Evolutionary conservation across 2,113 vertebrate species (phyloP), one percentile per base, ranked within the genome.

Genomic region (Oncorhynchus gorbuscha): DNA sequence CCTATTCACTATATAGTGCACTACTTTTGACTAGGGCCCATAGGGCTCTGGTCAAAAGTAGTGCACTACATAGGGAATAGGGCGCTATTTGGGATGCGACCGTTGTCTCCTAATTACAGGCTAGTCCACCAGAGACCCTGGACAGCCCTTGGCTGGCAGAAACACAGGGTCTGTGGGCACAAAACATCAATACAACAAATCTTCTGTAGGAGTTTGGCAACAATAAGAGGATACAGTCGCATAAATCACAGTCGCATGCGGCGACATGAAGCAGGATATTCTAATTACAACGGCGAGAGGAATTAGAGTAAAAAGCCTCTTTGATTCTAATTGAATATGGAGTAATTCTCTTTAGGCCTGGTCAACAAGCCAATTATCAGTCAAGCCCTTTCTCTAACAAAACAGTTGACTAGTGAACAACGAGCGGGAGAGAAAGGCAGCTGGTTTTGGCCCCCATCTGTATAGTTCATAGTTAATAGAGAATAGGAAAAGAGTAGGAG

Each of bases 31-130:
- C 39, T 39, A 11, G 39, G 39, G 4, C 13, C 14, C 51, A 45
- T 45, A 3, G 39, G 39, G 39, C 39, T 3, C 39, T 45, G 39
- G 39, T 45, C 39, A 45, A 45, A 45, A 45, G 39, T 18, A 55
- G 51, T 55, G 51, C 51, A 55, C 51, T 55, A 55, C 1, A 55
- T 55, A 16, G 49, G 49, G 49, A 51, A 51, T 16, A 51, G 49
- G 49, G 14, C 0, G 13, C 49, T 14, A 51, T 14, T 16, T 13
- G 49, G 49, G 12, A 39, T 2, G 39, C 8, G 16, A 0, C 1
- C 7, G 2, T 8, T 61, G 12, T 77, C 51, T 22, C 55, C 72
- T 75, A 83, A 80, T 83, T 83, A 83, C 72, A 83, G 81, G 39
- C 78, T 70, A 61, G 58, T 74, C 24, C n/a, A 69, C 14, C 66